Percentiles rank a stretch among this genome's conserved stretches.
Evolutionary conservation across 2,797 vertebrate species (phyloP).

Genomic region (Xiphorhynchus erythropygius): DNA sequence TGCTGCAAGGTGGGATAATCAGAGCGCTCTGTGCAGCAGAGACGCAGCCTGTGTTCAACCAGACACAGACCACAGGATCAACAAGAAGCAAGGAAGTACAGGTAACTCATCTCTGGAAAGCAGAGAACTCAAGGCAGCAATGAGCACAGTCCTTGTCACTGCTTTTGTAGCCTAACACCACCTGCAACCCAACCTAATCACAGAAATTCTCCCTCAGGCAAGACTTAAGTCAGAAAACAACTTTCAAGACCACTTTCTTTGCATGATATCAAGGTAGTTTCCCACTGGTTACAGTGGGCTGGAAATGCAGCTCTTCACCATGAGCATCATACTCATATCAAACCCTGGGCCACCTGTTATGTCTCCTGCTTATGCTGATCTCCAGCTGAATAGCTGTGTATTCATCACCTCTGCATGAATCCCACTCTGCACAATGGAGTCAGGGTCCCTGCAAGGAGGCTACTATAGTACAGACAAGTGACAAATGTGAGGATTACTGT

Average conservation of each 20-base stretch:
- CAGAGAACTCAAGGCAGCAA: neutral
- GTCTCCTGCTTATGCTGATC: neutral
- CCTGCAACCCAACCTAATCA: neutral
- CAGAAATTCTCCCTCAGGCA: neutral
- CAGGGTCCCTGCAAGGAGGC: neutral
- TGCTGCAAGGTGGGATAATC: neutral
- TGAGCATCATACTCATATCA: neutral
- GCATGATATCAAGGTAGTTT: neutral
- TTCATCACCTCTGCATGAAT: neutral
- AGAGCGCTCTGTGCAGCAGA: neutral
- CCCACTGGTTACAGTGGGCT: neutral
- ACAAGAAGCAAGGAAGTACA: neutral
- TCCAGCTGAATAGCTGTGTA: neutral
- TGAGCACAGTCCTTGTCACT: neutral
- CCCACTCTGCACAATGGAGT: neutral
- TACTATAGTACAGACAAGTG: neutral
- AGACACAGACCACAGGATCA: neutral
- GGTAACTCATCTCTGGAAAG: neutral
- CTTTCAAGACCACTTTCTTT: neutral
- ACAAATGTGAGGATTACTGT: conserved; percentile 22
- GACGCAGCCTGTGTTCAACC: neutral
- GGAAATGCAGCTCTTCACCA: neutral
- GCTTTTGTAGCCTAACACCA: neutral
- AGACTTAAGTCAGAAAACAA: neutral
- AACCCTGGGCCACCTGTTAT: neutral